Conservation (phyloP, 2,888 invertebrate species). For the Lasioglossum malachurum region DNA sequence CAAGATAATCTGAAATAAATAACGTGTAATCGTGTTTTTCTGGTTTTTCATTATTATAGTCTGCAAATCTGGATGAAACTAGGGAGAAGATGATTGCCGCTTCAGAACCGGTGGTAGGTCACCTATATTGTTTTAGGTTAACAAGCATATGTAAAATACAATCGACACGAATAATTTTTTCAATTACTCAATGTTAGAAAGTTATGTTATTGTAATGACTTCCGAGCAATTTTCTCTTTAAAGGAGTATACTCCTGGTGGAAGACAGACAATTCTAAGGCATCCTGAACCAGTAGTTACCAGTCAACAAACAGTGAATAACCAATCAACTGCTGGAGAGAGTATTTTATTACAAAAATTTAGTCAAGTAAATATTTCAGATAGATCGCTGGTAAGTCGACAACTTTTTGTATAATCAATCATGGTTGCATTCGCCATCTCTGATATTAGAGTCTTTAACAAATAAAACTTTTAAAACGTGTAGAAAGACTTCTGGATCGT, state of each 20-base stretch:
- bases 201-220: background rate
- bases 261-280: conserved; percentile 91
- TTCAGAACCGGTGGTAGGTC: conserved; percentile 93
- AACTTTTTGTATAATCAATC: background rate
- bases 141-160: background rate
- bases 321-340: conserved; percentile 86
- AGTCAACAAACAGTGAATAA: conserved; percentile 83
- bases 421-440: background rate
- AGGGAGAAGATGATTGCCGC: conserved; percentile 94
- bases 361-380: conserved; percentile 92
- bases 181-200: background rate
- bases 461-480: background rate
- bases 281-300: conserved; percentile 89
- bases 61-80: conserved; percentile 95
- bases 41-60: conserved; percentile 70
- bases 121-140: conserved; percentile 32
- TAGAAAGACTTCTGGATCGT: conserved; percentile 83
- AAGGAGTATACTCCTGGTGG: conserved; percentile 96
- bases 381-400: conserved; percentile 77
- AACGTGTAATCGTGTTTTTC: conserved; percentile 26
- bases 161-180: background rate
- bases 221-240: background rate
- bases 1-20: conserved; percentile 31
- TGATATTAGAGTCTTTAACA: background rate
- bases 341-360: conserved; percentile 89